Evolutionary conservation across 2,888 invertebrate genomes (phyloP), one percentile per base, ranked within the genome.

Genomic region (Megastigmus dorsalis): DNA sequence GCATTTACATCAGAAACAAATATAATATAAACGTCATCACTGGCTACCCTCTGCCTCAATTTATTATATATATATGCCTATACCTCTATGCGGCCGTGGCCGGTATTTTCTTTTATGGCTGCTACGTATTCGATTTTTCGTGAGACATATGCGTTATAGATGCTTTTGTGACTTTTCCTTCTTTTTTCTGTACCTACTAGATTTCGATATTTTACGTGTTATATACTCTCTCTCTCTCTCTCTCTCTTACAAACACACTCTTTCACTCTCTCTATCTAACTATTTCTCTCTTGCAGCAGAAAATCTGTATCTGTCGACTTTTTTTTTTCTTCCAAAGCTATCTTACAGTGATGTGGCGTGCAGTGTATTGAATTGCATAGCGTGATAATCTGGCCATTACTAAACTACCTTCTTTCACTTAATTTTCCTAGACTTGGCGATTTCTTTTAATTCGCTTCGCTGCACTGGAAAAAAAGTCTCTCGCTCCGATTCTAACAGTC

Each of bases 41-140:
- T 82, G 81, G 81, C 82, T 83, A 82, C 79, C n/a, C 81, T 84
- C 77, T 82, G 81, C 81, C 83, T 83, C 20, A 62, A 57, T 45
- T 45, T n/a, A n/a, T n/a, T n/a, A n/a, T n/a, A n/a, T n/a, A 33
- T 41, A 66, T 80, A 81, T 79, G 79, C 80, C 82, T 81, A 80
- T 83, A 81, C 78, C 78, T 82, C 77, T 82, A 79, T 82, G 76
- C 77, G 78, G 79, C 76, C 82, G 79, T 79, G 78, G 77, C 83
- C 81, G 82, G 79, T 77, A 80, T 75, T 78, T 69, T 36, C 2
- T 71, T 77, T 68, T 20, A 36, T 59, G 66, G 77, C 77, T 76
- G 79, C 63, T 79, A 78, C 77, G 78, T 79, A 79, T 78, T 80
- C 76, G 63, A 45, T 45, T 23, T 28, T 38, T 9, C 5, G 15